Conservation (phyloP, 2,888 invertebrate species). For the Cyaniris semiargus region DNA sequence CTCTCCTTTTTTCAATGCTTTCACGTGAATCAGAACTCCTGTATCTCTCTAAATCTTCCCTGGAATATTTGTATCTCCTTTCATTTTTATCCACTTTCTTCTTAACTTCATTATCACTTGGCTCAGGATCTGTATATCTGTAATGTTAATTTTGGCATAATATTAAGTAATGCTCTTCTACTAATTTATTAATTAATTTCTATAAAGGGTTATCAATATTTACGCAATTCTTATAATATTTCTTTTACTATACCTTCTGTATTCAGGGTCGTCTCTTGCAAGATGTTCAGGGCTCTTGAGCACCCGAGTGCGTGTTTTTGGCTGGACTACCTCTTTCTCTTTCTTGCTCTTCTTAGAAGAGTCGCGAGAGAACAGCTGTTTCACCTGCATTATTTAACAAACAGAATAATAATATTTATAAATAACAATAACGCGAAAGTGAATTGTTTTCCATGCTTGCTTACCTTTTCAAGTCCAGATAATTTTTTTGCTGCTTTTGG, state of each 20-base stretch:
- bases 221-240: too few relatives aligned
- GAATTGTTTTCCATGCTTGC: constrained; percentile 1
- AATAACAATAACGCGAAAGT: neutral
- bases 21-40: constrained; percentile 56
- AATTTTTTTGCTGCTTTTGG: constrained; percentile 84
- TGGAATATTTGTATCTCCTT: constrained; percentile 54
- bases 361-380: constrained; percentile 87
- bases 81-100: constrained; percentile 62
- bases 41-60: constrained; percentile 59
- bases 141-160: neutral
- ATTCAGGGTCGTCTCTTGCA: constrained; percentile 70
- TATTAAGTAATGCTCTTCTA: neutral
- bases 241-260: constrained; percentile 57
- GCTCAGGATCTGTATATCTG: constrained; percentile 74
- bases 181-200: neutral
- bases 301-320: constrained; percentile 77
- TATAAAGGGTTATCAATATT: too few relatives aligned
- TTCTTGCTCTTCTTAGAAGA: constrained; percentile 85
- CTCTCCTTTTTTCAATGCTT: constrained; percentile 53
- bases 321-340: constrained; percentile 80
- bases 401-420: neutral
- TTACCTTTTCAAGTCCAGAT: constrained; percentile 87
- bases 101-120: constrained; percentile 64
- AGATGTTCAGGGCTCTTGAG: constrained; percentile 80
- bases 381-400: constrained; percentile 72